A percentile compares a stretch with the other conserved stretches of the same genome.
Evolutionary conservation across 2,888 invertebrate genomes (phyloP).

Genomic region (Caradrina clavipalpis): DNA sequence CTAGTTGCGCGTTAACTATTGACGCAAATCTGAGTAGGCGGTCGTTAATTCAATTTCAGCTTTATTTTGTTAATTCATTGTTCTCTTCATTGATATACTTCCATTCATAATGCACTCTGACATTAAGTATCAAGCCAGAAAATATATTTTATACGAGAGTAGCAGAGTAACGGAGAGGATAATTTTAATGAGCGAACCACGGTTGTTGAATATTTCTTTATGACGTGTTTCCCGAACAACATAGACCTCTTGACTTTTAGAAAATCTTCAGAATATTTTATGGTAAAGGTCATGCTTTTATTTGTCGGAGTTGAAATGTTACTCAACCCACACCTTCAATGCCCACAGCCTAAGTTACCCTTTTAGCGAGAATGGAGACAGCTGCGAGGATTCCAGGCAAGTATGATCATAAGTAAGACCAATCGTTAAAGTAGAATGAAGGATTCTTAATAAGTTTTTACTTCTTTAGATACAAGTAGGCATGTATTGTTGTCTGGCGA

Average conservation of each 20-base stretch:
- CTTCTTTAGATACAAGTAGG: constrained; percentile 1
- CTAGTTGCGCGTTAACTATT: constrained; percentile 62
- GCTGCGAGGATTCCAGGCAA: constrained; percentile 9
- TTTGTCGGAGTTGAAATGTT: constrained; percentile 41
- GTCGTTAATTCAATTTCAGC: constrained; percentile 63
- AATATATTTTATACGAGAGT: constrained; percentile 16
- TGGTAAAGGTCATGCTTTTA: constrained; percentile 48
- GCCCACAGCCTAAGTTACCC: constrained; percentile 19
- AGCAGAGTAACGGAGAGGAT: constrained; percentile 6
- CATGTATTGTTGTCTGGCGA: constrained; percentile 35
- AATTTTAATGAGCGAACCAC: constrained; percentile 40
- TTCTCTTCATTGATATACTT: constrained; percentile 73
- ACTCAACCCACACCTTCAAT: constrained; percentile 39
- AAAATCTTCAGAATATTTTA: constrained; percentile 37
- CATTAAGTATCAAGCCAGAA: constrained; percentile 23
- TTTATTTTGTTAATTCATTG: constrained; percentile 74
- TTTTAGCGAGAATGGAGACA: constrained; percentile 33
- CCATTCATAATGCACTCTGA: constrained; percentile 64
- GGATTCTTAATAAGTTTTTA: constrained; percentile 18
- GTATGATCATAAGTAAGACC: neutral
- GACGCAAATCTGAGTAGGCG: constrained; percentile 63
- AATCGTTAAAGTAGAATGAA: constrained; percentile 12
- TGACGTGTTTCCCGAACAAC: constrained; percentile 24
- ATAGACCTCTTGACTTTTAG: constrained; percentile 40
- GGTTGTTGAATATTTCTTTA: constrained; percentile 33